These are phyloP conservation scores for Eubasilissa regina DNA, from an alignment of 1,140 invertebrate genomes.

Conservation along the genomic window DNA sequence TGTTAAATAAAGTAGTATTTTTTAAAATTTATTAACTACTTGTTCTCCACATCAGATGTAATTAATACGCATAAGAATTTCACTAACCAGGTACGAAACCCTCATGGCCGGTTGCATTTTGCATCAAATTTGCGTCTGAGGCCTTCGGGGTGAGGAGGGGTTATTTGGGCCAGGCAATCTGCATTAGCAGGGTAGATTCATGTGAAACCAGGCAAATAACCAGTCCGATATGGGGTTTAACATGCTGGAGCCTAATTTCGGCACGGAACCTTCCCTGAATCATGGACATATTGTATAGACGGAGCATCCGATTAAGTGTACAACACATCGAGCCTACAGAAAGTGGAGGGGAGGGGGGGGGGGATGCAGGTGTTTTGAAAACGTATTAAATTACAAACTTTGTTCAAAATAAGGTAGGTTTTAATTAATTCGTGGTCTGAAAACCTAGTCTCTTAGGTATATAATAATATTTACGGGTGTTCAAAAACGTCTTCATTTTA, in stretches of 20 bases:
- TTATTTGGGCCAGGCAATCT: constrained; percentile 9
- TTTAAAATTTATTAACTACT: too few relatives aligned
- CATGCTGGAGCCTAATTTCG: constrained; percentile 51
- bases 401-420: too few relatives aligned
- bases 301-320: neutral
- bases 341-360: too few relatives aligned
- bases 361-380: too few relatives aligned
- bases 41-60: too few relatives aligned
- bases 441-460: too few relatives aligned
- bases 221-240: constrained; percentile 54
- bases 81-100: neutral
- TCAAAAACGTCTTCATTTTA: too few relatives aligned
- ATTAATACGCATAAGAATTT: too few relatives aligned
- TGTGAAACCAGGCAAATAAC: constrained; percentile 44
- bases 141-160: neutral
- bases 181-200: constrained; percentile 31
- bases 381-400: too few relatives aligned
- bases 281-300: constrained; percentile 7
- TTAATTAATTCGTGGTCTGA: too few relatives aligned
- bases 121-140: constrained; percentile 23
- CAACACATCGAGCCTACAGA: neutral
- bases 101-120: constrained; percentile 19
- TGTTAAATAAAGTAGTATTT: too few relatives aligned
- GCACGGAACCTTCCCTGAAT: neutral
- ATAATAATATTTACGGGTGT: too few relatives aligned